Evolutionary conservation across 2,888 invertebrate genomes (phyloP).

Genomic region (Galerucella pusilla): DNA sequence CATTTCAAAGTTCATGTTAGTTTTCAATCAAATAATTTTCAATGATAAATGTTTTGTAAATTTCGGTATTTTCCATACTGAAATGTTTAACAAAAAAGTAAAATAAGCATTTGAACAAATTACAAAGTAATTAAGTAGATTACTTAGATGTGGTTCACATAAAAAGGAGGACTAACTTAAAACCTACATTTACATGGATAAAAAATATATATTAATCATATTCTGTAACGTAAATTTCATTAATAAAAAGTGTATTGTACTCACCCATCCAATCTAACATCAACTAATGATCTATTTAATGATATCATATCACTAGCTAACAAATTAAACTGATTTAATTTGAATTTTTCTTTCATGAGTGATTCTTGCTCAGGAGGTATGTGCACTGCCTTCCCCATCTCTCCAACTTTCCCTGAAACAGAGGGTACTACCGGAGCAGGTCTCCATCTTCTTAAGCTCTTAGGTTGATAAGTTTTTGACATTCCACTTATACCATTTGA

Average conservation of each 20-base stretch:
- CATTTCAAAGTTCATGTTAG: too few relatives aligned
- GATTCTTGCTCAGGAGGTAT: conserved; percentile 88
- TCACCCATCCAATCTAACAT: conserved; percentile 92
- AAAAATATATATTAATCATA: too few relatives aligned
- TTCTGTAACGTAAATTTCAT: not conserved
- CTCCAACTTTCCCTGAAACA: conserved; percentile 82
- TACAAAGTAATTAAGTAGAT: too few relatives aligned
- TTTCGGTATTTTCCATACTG: too few relatives aligned
- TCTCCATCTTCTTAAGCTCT: conserved; percentile 76
- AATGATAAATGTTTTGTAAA: too few relatives aligned
- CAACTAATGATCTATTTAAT: conserved; percentile 92
- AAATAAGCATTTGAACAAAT: too few relatives aligned
- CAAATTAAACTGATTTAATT: conserved; percentile 98
- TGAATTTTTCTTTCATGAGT: conserved; percentile 93
- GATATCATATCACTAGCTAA: conserved; percentile 98
- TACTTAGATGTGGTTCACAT: too few relatives aligned
- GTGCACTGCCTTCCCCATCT: conserved; percentile 92
- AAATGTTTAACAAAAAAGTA: too few relatives aligned
- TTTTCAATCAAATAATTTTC: too few relatives aligned
- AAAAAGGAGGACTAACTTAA: too few relatives aligned
- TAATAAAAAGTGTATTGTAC: conserved; percentile 22
- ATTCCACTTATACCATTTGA: conserved; percentile 45
- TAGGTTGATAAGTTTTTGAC: conserved; percentile 61
- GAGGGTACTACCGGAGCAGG: conserved; percentile 78
- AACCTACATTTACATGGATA: too few relatives aligned